phyloP scores from a whole-genome alignment of 2,113 vertebrate species.

The Grammomys dolichurus region DNA sequence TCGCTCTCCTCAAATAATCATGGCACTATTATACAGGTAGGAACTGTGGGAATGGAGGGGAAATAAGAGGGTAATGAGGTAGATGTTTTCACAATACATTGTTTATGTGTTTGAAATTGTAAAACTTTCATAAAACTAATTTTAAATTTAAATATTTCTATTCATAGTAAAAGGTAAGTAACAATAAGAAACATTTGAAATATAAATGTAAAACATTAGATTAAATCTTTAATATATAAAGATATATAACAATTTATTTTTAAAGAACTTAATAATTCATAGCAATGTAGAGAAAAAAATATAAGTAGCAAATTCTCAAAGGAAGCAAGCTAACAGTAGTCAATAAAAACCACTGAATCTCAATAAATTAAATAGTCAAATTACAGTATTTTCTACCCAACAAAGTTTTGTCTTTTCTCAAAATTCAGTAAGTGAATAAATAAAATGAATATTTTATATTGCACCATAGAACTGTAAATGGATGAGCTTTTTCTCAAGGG shows the following conservation, averaged over 20 bases:
- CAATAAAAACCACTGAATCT: not conserved
- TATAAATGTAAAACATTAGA: not conserved
- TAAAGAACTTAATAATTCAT: conserved; percentile 23
- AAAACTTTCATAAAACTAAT: not conserved
- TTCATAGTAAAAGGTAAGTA: not conserved
- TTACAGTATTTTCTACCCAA: conserved; percentile 29
- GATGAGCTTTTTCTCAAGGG: not conserved
- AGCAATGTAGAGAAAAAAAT: conserved; percentile 21
- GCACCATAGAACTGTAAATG: not conserved
- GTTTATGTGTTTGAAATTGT: not conserved
- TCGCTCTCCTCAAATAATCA: not conserved
- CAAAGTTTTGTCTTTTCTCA: not conserved
- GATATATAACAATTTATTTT: not conserved
- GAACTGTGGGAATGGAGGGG: not conserved
- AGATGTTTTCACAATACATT: not conserved
- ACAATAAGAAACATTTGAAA: not conserved
- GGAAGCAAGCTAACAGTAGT: not conserved
- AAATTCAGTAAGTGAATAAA: not conserved
- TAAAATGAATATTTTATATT: conserved; percentile 23
- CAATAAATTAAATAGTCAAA: not conserved
- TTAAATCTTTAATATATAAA: conserved; percentile 25
- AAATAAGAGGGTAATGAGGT: no score
- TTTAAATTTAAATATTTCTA: not conserved
- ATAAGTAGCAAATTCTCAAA: conserved; percentile 40
- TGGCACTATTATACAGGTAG: no score